phyloP scores from a whole-genome alignment of 2,113 vertebrate species.

The Heloderma charlesbogerti region DNA sequence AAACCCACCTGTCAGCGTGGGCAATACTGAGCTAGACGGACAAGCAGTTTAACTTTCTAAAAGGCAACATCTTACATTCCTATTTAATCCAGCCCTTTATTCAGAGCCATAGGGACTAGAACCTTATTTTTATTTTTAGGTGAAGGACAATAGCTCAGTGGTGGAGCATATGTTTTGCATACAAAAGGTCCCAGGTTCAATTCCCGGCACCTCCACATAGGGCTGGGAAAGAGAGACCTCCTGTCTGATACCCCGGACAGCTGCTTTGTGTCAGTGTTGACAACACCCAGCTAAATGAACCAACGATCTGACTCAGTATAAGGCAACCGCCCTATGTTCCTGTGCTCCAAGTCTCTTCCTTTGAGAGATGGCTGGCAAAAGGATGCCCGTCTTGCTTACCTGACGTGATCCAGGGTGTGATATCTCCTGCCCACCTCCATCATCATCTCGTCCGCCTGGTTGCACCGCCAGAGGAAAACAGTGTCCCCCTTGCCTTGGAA shows the following conservation, averaged over 20 bases:
- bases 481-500: background rate
- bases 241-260: background rate
- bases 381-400: conserved; percentile 66
- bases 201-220: background rate
- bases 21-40: background rate
- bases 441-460: conserved; percentile 63
- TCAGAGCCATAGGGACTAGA: too few species aligned
- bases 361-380: background rate
- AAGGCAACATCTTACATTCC: background rate
- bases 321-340: too few species aligned
- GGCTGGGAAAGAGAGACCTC: background rate
- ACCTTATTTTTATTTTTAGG: too few species aligned
- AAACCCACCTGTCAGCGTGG: background rate
- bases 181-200: background rate
- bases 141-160: background rate
- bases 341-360: background rate
- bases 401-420: conserved; percentile 67
- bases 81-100: background rate
- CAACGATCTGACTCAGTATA: background rate
- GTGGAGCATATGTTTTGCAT: background rate
- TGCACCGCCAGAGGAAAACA: background rate
- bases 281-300: background rate
- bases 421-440: conserved; percentile 76
- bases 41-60: background rate
- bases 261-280: background rate